These are phyloP conservation scores for Chelon auratus DNA, from an alignment of 2,797 vertebrate genomes.

Conservation along the genomic window DNA sequence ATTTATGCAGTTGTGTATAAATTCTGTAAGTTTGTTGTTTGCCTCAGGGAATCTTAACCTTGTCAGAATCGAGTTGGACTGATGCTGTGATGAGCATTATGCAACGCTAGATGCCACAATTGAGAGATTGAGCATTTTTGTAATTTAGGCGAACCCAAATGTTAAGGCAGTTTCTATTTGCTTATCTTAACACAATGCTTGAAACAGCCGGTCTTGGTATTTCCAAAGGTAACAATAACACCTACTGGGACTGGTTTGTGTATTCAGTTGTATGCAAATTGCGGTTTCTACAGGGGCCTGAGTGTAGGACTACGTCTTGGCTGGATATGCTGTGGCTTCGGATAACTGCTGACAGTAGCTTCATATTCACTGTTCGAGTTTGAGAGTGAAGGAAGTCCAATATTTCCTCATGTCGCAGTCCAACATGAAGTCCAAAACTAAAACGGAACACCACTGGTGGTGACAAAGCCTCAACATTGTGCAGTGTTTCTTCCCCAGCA, in stretches of 20 bases:
- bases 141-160: not conserved
- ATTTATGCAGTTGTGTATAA: constrained; percentile 39
- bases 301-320: not conserved
- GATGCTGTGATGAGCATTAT: not conserved
- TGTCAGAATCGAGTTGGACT: constrained; percentile 7
- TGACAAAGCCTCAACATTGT: constrained; percentile 12
- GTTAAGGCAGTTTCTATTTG: not conserved
- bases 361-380: not conserved
- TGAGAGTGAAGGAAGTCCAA: too few relatives aligned
- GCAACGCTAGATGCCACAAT: not conserved
- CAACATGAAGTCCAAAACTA: too few relatives aligned
- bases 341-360: not conserved
- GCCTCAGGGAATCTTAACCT: constrained; percentile 6
- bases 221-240: not conserved
- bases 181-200: not conserved
- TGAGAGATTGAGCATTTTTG: not conserved
- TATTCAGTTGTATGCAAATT: not conserved
- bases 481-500: not conserved
- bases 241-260: not conserved
- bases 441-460: too few relatives aligned
- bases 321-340: not conserved
- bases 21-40: constrained; percentile 18
- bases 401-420: too few relatives aligned
- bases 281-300: not conserved
- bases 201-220: not conserved